Conservation (phyloP, 2,797 vertebrate species). For the Sebastes vulpes region DNA sequence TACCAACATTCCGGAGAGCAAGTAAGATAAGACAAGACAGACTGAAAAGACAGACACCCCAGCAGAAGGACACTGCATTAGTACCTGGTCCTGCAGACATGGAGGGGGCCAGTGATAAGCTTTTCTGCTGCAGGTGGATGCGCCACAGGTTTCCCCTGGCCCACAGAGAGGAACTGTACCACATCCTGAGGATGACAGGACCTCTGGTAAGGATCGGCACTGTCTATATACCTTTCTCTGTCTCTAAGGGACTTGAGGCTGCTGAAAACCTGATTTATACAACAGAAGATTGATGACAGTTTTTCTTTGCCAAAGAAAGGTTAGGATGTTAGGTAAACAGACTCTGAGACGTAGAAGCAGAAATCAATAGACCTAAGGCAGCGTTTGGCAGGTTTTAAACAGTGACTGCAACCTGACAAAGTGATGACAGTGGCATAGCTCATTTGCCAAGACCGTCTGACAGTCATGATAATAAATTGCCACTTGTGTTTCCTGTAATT, state of each 20-base stretch:
- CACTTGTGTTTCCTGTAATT: not conserved
- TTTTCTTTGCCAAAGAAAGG: not conserved
- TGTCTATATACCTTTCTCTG: not conserved
- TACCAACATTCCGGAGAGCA: not conserved
- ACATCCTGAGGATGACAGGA: constrained; percentile 82
- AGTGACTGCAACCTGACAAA: not conserved
- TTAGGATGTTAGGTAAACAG: not conserved
- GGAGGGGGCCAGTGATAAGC: constrained; percentile 58
- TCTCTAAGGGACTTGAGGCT: not conserved
- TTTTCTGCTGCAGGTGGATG: constrained; percentile 75
- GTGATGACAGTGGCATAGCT: not conserved
- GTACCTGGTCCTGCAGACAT: constrained; percentile 35
- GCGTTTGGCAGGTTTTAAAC: not conserved
- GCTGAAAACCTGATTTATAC: not conserved
- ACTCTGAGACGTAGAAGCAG: not conserved
- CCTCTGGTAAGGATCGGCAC: constrained; percentile 81
- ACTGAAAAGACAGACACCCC: not conserved
- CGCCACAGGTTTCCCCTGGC: constrained; percentile 62
- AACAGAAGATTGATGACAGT: not conserved
- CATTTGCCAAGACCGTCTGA: not conserved
- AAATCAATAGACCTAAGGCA: not conserved
- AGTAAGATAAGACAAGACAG: not conserved
- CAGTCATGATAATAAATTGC: not conserved
- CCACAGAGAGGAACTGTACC: constrained; percentile 82
- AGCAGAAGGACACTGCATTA: not conserved